A percentile compares a stretch with the other conserved stretches of the same genome.
Conservation (phyloP, 2,113 vertebrate species). For the Halcyon malimbica region DNA sequence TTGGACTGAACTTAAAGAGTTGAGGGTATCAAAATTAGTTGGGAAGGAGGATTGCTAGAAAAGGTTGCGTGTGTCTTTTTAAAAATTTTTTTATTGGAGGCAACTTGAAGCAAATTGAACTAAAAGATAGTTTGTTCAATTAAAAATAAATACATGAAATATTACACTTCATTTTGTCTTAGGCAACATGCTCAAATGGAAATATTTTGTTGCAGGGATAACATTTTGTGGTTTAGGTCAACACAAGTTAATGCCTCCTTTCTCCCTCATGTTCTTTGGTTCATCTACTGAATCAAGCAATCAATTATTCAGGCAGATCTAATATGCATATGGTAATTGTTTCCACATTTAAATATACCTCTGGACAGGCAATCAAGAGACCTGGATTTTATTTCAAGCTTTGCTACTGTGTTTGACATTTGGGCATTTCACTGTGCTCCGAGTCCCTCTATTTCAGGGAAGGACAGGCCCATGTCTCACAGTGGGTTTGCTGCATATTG, state of each 20-base stretch:
- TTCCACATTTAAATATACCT: constrained; percentile 46
- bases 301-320: constrained; percentile 43
- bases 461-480: neutral
- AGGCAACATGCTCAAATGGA: neutral
- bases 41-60: neutral
- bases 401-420: neutral
- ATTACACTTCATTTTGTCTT: neutral
- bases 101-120: neutral
- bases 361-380: constrained; percentile 35
- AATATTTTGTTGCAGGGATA: neutral
- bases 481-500: neutral
- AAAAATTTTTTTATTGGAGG: neutral
- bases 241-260: neutral
- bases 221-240: neutral
- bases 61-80: neutral
- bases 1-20: neutral
- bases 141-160: constrained; percentile 17
- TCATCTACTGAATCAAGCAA: constrained; percentile 31
- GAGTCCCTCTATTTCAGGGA: neutral
- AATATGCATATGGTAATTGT: constrained; percentile 51
- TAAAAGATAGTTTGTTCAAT: neutral
- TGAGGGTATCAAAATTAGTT: neutral
- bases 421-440: neutral
- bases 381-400: constrained; percentile 44
- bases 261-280: neutral